Evolutionary conservation across 2,797 vertebrate genomes (phyloP).

Genomic region (Emys orbicularis): DNA sequence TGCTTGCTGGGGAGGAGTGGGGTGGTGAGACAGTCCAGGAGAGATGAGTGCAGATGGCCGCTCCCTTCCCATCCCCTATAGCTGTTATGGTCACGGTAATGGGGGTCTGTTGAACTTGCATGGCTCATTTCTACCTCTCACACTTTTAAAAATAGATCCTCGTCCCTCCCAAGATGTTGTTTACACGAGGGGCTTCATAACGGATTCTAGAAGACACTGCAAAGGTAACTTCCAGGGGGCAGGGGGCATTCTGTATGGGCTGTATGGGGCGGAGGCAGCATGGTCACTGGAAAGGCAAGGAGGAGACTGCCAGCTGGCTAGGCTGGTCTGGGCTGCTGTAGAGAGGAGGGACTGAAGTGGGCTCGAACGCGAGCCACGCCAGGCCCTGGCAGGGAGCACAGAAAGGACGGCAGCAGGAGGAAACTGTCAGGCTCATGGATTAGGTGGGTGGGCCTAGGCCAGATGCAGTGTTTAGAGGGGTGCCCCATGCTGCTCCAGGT

Average conservation of each 20-base stretch:
- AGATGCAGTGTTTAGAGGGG: not conserved
- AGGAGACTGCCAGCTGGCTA: not conserved
- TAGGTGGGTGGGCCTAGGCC: not conserved
- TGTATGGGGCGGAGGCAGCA: not conserved
- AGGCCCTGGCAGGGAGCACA: not conserved
- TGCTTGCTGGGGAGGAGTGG: not conserved
- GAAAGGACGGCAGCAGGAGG: not conserved
- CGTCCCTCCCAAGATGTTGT: constrained; percentile 73
- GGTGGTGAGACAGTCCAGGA: not conserved
- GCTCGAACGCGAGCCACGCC: too few relatives aligned
- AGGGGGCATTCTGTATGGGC: constrained; percentile 49
- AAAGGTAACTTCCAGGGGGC: constrained; percentile 67
- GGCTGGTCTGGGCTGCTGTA: not conserved
- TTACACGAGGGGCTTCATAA: constrained; percentile 73
- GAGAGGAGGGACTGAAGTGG: not conserved
- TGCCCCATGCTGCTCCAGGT: too few relatives aligned
- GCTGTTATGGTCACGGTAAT: constrained; percentile 45
- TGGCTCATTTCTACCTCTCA: constrained; percentile 77
- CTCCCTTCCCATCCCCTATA: not conserved
- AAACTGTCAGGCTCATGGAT: not conserved
- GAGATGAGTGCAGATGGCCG: not conserved
- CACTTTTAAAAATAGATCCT: constrained; percentile 77
- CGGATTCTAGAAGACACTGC: constrained; percentile 75
- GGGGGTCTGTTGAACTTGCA: constrained; percentile 31
- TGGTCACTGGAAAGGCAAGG: not conserved